Conservation (phyloP, 2,888 invertebrate genomes). For the Plagodis pulveraria region DNA sequence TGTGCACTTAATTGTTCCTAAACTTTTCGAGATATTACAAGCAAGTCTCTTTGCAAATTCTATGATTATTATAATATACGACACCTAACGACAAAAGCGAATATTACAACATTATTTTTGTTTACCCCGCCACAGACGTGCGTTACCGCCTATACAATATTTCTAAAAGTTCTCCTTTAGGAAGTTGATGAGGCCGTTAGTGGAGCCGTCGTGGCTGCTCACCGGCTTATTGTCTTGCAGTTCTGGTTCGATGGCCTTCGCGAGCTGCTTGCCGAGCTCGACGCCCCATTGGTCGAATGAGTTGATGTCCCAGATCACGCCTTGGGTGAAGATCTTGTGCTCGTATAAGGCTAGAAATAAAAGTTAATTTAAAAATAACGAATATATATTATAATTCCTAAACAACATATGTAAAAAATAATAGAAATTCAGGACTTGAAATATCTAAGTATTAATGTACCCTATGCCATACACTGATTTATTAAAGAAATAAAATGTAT, state of each 20-base stretch:
- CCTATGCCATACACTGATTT: no score
- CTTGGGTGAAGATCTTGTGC: slow-evolving; percentile 99
- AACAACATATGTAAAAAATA: no score
- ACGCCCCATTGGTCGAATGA: slow-evolving; percentile 99
- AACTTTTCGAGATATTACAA: background rate
- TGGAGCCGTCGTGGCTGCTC: slow-evolving; percentile 95
- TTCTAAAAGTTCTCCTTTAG: slow-evolving; percentile 87
- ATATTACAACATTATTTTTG: no score
- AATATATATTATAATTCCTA: no score
- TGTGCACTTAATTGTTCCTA: background rate
- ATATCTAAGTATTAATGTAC: no score
- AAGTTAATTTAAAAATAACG: background rate
- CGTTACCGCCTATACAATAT: no score
- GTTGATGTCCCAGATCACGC: slow-evolving; percentile 99
- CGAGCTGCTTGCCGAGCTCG: slow-evolving; percentile 98
- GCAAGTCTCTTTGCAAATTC: background rate
- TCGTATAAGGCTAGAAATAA: slow-evolving; percentile 94
- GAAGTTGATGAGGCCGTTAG: slow-evolving; percentile 98
- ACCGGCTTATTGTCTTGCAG: slow-evolving; percentile 88
- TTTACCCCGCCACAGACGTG: no score
- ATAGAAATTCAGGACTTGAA: no score
- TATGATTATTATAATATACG: no score
- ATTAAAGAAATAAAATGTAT: no score
- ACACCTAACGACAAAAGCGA: no score
- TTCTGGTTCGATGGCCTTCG: slow-evolving; percentile 99